Conservation (phyloP, 2,888 invertebrate genomes). For the Ectobius pallidus region DNA sequence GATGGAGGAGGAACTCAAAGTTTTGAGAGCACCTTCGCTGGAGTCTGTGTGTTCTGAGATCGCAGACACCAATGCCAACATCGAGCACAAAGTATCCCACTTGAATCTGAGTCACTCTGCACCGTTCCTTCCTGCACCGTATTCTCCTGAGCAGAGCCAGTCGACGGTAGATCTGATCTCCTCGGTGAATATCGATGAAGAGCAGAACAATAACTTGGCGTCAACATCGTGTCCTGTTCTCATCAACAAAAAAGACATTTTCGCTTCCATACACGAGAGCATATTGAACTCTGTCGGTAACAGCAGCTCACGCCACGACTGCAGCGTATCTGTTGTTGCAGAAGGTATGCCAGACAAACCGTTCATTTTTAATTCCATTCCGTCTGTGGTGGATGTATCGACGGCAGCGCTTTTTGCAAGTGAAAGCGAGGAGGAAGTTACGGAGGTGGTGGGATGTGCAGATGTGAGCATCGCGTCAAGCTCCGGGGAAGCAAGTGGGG, state of each 20-base stretch:
- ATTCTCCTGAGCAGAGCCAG: too few relatives aligned
- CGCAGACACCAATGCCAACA: conserved; percentile 2
- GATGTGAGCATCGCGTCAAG: conserved; percentile 1
- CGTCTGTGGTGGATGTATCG: not conserved
- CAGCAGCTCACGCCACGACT: not conserved
- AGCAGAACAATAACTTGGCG: too few relatives aligned
- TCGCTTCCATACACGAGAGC: conserved; percentile 29
- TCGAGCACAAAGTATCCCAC: conserved; percentile 50
- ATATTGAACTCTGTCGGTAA: conserved; percentile 25
- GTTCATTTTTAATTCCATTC: not conserved
- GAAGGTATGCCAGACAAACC: conserved; percentile 16
- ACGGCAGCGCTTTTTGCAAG: not conserved
- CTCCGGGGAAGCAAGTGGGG: not conserved
- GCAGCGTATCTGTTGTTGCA: conserved; percentile 7
- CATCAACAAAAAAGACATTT: not conserved
- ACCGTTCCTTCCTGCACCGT: too few relatives aligned
- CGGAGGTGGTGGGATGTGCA: not conserved
- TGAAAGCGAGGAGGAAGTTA: not conserved
- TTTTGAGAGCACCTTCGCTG: not conserved
- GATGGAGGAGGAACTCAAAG: conserved; percentile 1
- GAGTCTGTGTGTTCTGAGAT: conserved; percentile 21
- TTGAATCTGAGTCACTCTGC: too few relatives aligned
- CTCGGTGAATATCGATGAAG: too few relatives aligned
- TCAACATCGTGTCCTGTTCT: too few relatives aligned
- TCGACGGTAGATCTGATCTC: conserved; percentile 43